Evolutionary conservation across 2,888 invertebrate species (phyloP).

Genomic region (Tipula vernalis): DNA sequence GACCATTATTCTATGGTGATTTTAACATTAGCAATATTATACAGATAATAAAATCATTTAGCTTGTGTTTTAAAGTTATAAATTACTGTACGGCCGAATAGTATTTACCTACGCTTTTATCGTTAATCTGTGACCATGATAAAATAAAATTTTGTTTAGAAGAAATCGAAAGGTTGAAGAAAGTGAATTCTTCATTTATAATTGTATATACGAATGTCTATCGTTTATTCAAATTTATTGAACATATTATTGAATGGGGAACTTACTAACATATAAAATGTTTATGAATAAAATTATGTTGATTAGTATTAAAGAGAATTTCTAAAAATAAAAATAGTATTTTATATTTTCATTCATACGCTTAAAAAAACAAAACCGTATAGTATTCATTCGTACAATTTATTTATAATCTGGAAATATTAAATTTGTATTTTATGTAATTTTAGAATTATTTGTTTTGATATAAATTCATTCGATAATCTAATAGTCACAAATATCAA

Average conservation of each 20-base stretch:
- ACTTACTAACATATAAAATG: neutral
- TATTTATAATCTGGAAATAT: neutral
- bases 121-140: neutral
- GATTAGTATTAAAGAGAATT: neutral
- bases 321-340: neutral
- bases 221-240: too few species aligned
- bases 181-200: neutral
- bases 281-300: neutral
- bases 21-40: neutral
- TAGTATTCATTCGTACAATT: neutral
- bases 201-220: neutral
- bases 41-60: neutral
- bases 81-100: neutral
- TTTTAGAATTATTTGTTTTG: neutral
- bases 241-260: neutral
- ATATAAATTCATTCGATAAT: neutral
- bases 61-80: too few species aligned
- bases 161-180: neutral
- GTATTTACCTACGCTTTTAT: neutral
- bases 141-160: neutral
- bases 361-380: neutral
- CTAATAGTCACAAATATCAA: too few species aligned
- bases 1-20: neutral
- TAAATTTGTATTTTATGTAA: neutral
- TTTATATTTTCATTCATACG: neutral